Percentiles rank a stretch among this genome's conserved stretches.
These are phyloP conservation scores for Mus minutoides DNA, from an alignment of 2,797 vertebrate genomes.

Conservation along the genomic window DNA sequence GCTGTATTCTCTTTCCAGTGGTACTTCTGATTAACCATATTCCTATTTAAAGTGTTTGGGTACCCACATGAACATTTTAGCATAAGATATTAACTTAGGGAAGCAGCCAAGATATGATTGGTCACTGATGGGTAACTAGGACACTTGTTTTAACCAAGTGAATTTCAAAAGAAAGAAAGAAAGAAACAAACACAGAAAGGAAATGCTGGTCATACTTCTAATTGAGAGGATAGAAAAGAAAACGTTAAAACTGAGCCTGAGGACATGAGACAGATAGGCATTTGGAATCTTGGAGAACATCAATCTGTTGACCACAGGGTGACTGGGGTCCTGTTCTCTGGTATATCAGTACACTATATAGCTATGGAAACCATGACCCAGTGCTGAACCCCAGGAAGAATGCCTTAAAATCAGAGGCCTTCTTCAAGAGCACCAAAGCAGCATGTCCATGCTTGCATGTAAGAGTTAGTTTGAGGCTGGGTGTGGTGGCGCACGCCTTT, in stretches of 20 bases:
- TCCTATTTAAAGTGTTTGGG: constrained; percentile 43
- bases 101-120: constrained; percentile 66
- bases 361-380: constrained; percentile 97
- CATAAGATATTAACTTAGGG: constrained; percentile 70
- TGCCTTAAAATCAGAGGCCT: constrained; percentile 97
- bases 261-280: constrained; percentile 86
- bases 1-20: background rate
- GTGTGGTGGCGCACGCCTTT: too few species aligned
- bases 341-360: constrained; percentile 95
- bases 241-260: constrained; percentile 90
- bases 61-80: constrained; percentile 38
- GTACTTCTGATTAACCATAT: background rate
- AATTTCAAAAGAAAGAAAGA: constrained; percentile 80
- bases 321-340: constrained; percentile 95
- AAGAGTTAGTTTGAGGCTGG: constrained; percentile 98
- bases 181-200: constrained; percentile 84
- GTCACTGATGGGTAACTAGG: constrained; percentile 78
- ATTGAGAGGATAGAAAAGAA: constrained; percentile 78
- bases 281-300: constrained; percentile 87
- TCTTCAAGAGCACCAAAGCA: constrained; percentile 95
- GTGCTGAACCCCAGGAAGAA: constrained; percentile 93
- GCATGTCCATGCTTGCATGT: constrained; percentile 99
- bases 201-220: constrained; percentile 60
- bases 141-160: constrained; percentile 75
- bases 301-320: constrained; percentile 89